A percentile compares a stretch with the other conserved stretches of the same genome.
phyloP scores from a whole-genome alignment of 2,113 vertebrate genomes.

The human region DNA sequence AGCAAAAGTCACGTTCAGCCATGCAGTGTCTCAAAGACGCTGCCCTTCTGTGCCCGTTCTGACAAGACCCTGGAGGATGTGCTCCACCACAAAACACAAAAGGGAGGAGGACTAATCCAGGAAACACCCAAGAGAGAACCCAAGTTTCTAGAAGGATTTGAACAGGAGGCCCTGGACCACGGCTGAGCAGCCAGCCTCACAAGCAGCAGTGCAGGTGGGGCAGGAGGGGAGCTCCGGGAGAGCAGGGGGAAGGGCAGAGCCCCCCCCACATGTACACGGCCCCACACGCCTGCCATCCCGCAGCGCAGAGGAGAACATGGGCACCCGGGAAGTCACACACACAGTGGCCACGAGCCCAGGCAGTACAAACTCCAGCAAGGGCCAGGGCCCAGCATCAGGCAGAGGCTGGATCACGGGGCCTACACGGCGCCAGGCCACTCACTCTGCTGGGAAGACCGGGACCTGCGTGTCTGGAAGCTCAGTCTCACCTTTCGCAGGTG shows the following conservation, averaged over 20 bases:
- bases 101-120: background rate
- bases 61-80: background rate
- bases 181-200: background rate
- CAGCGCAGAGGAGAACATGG: accelerated
- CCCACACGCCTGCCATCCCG: background rate
- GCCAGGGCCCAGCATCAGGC: background rate
- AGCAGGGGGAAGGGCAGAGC: background rate
- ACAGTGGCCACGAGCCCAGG: too few species aligned
- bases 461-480: accelerated
- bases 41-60: background rate
- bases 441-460: background rate
- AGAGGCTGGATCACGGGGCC: background rate
- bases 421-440: background rate
- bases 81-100: too few species aligned
- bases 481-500: background rate
- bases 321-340: background rate
- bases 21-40: background rate
- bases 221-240: background rate
- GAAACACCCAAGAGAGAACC: background rate
- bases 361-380: background rate
- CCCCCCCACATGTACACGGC: background rate
- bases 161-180: background rate
- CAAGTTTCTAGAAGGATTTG: background rate
- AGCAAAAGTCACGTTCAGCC: background rate
- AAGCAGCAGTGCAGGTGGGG: background rate